A percentile compares a stretch with the other conserved stretches of the same genome.
phyloP scores from a whole-genome alignment of 2,113 vertebrate genomes.

The Aegithalos caudatus region DNA sequence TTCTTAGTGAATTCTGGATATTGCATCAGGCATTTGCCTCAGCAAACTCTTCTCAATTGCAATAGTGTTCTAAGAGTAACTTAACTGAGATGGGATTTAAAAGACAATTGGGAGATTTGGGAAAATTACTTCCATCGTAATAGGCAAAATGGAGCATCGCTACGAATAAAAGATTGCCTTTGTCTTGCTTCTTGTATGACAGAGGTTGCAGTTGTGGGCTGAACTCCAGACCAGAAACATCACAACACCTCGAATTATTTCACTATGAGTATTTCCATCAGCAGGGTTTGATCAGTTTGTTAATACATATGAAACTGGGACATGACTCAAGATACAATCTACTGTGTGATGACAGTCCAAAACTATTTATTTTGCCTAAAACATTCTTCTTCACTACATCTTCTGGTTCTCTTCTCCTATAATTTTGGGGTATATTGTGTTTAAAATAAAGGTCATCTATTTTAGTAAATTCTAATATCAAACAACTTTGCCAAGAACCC shows the following conservation, averaged over 20 bases:
- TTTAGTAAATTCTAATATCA: neutral
- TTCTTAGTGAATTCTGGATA: neutral
- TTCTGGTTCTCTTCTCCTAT: neutral
- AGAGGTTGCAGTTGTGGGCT: neutral
- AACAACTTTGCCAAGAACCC: slow-evolving; percentile 3
- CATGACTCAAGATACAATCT: neutral
- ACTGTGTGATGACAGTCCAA: neutral
- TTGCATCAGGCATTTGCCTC: neutral
- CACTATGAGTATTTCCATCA: neutral
- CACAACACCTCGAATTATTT: neutral
- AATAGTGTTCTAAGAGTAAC: neutral
- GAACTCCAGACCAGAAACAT: neutral
- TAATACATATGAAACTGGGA: neutral
- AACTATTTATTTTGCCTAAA: neutral
- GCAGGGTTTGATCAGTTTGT: neutral
- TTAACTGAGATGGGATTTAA: neutral
- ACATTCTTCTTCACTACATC: neutral
- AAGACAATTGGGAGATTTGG: neutral
- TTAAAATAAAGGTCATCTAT: slow-evolving; percentile 21
- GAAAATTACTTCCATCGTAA: neutral
- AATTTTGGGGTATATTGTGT: neutral
- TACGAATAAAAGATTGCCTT: neutral
- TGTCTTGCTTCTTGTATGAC: neutral
- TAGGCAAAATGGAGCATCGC: neutral
- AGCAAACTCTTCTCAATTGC: neutral